A percentile compares a stretch with the other conserved stretches of the same genome.
These are phyloP conservation scores for Helicolenus hilgendorfi DNA, from an alignment of 2,797 vertebrate genomes.

Conservation along the genomic window DNA sequence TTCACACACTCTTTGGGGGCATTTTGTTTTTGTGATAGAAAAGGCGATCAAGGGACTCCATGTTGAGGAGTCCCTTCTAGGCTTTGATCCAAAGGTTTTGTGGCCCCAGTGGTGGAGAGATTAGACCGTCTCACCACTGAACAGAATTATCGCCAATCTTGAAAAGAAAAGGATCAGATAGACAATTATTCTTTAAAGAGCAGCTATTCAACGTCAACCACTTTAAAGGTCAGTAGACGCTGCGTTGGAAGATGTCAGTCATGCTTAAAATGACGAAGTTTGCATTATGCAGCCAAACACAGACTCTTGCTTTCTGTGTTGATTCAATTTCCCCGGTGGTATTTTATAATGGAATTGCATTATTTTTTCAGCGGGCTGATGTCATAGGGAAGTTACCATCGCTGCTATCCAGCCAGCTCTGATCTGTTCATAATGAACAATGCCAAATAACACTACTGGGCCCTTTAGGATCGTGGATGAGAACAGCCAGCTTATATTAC, in stretches of 20 bases:
- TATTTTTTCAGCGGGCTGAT: conserved; percentile 21
- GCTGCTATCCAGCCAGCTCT: neutral
- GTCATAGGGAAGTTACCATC: conserved; percentile 21
- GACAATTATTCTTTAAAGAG: conserved; percentile 52
- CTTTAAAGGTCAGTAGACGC: conserved; percentile 63
- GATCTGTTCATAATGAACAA: conserved; percentile 1
- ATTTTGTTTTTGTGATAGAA: conserved; percentile 67
- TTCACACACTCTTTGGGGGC: conserved; percentile 74
- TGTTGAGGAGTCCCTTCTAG: conserved; percentile 39
- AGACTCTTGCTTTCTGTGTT: neutral
- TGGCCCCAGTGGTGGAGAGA: conserved; percentile 47
- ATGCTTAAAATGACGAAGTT: conserved; percentile 22
- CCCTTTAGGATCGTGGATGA: neutral
- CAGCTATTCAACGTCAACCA: conserved; percentile 33
- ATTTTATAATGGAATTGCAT: neutral
- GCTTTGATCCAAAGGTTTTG: conserved; percentile 73
- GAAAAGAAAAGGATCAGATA: conserved; percentile 41
- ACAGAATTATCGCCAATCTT: conserved; percentile 52
- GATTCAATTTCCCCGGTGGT: neutral
- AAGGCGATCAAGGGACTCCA: conserved; percentile 64
- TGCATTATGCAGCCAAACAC: conserved; percentile 17
- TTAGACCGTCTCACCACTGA: conserved; percentile 56
- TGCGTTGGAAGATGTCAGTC: conserved; percentile 26
- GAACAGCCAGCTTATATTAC: neutral
- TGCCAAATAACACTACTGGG: neutral